Base-by-base conservation (phyloP, 1,140 invertebrate species). In the Oryctes rhinoceros region DNA sequence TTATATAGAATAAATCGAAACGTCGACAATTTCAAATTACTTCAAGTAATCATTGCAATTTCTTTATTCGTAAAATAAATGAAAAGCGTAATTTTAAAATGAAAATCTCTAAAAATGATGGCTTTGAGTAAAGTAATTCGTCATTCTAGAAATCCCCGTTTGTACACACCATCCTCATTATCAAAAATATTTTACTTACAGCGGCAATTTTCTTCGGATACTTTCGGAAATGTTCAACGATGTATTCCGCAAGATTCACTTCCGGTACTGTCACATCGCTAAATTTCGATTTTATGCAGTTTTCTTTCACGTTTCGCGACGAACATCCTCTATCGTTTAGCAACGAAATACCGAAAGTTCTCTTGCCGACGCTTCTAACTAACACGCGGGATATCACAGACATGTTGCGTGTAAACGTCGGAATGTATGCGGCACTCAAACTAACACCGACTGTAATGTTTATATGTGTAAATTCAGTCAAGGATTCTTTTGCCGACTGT, bases 211-310 rank as follows among this genome's bases (percentile, higher is more conserved):
- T 89, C 71, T 93, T 89, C 0, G 90, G 88, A 89, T 90, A 93
- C 85, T 89, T 89, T 1, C 91, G 90, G 13, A 92, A 82, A 84
- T 91, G 89, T 24, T 89, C 85, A 92, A 92, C 94, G 1, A 94
- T 85, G 80, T 90, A 92, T 67, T 94, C 91, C n/a, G 90, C 88
- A 13, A 94, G n/a, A 0, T 89, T 89, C 0, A 87, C 81, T 80
- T 92, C 89, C 0, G 90, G 91, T 74, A 90, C 86, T 13, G 88
- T 85, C 13, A 91, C 80, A 37, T 80, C 35, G 6, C 13, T 20
- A 13, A 53, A 30, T 39, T 10, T 20, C 2, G 75, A 80, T 18
- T 62, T 75, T 20, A 80, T 13, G 37, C 78, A 77, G 9, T 78
- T 11, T 59, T 78, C 53, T 37, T 49, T 20, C 3, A 37, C 9